Evolutionary conservation across 2,888 invertebrate species (phyloP), one percentile per base, ranked within the genome.

Genomic region (Nomada flava): DNA sequence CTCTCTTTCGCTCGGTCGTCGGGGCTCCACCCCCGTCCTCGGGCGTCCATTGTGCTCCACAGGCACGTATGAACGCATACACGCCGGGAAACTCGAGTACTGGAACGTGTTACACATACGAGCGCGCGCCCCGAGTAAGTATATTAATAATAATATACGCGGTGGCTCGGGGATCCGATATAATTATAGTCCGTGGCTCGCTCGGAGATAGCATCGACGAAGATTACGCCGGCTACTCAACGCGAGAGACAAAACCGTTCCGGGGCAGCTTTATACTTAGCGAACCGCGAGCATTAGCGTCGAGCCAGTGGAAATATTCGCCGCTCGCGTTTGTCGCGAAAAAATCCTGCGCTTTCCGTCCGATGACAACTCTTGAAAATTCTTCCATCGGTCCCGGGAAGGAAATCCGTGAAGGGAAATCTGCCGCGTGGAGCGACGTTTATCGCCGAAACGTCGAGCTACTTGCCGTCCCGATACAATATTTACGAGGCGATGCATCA

Each of bases 401-500:
- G 20, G 44, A 47, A 63, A 15, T 15, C 64, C 26, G 63, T 20
- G 44, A 47, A 47, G 15, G 47, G 47, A 47, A 15, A 15, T 13
- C 15, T 15, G 13, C 47, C 29, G 79, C 76, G 78, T 79, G 85
- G 75, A 82, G 77, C 81, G 76, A 74, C 85, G 84, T 87, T 91
- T 91, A 91, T 91, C 91, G 88, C 82, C 79, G 76, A 82, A 86
- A 71, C 84, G 76, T 81, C 85, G 63, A 84, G 90, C 90, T 89
- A 91, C 90, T 90, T 90, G 89, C 89, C 86, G 90, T 85, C 87
- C 87, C 91, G 92, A 93, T 93, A 91, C 89, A 91, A 92, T 92
- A 93, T 93, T 93, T 93, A 93, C 92, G 93, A 92, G 93, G 91
- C 91, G 92, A 93, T 93, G 92, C 91, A 93, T 93, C 93, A 93